Evolutionary conservation across 92 coral and sea anemone genomes (phyloP).

Genomic region (Porites evermanni): DNA sequence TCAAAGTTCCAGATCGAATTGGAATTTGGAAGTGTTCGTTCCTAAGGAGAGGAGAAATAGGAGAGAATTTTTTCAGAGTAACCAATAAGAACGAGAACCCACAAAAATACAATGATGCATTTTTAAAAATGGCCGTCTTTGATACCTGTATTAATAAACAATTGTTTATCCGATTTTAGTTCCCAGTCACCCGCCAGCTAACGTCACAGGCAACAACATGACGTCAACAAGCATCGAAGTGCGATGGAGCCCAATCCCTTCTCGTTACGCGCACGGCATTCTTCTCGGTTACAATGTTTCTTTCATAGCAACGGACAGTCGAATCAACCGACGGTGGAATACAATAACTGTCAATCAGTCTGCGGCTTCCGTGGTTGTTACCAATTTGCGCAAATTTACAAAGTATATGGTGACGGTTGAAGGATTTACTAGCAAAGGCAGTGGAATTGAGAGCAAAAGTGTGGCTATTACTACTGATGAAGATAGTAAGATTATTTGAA

Average conservation of each 20-base stretch:
- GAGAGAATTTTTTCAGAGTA: too few species aligned
- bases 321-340: constrained; percentile 33
- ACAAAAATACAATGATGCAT: too few species aligned
- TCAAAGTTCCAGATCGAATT: too few species aligned
- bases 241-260: constrained; percentile 76
- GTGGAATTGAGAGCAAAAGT: constrained; percentile 70
- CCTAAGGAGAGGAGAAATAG: too few species aligned
- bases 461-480: constrained; percentile 75
- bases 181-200: constrained; percentile 78
- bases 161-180: constrained; percentile 27
- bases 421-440: constrained; percentile 81
- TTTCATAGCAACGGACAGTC: constrained; percentile 45
- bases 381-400: constrained; percentile 74
- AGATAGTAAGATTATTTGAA: constrained; percentile 77
- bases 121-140: too few species aligned
- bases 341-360: constrained; percentile 37
- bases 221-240: constrained; percentile 86
- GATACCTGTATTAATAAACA: too few species aligned
- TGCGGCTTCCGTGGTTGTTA: constrained; percentile 46
- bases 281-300: constrained; percentile 80
- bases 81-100: too few species aligned
- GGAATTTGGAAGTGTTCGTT: too few species aligned
- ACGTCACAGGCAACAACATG: constrained; percentile 73
- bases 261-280: constrained; percentile 66
- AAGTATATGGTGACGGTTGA: constrained; percentile 75